A percentile compares a stretch with the other conserved stretches of the same genome.
These are phyloP conservation scores for Ormyrus thymus DNA, from an alignment of 2,888 invertebrate species.

Conservation along the genomic window DNA sequence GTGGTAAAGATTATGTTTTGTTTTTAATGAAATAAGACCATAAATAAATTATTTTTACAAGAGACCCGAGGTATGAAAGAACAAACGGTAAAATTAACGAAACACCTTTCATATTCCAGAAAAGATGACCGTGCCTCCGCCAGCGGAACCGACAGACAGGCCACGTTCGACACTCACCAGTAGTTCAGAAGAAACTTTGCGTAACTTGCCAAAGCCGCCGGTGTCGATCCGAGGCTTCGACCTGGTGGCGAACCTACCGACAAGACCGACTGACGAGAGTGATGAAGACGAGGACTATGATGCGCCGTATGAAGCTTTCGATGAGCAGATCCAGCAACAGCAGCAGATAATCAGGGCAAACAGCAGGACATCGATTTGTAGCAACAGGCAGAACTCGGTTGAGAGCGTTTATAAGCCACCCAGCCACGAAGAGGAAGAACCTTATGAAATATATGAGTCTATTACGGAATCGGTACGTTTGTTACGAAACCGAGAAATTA, in stretches of 20 bases:
- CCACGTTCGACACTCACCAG: conserved; percentile 24
- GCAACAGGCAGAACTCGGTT: conserved; percentile 63
- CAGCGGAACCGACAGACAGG: conserved; percentile 56
- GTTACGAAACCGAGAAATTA: background rate
- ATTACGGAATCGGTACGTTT: conserved; percentile 68
- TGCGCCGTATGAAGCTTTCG: conserved; percentile 66
- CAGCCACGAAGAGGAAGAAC: conserved; percentile 67
- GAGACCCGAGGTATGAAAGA: too few species aligned
- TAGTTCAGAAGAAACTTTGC: conserved; percentile 45
- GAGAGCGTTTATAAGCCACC: conserved; percentile 68
- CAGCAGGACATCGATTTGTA: conserved; percentile 66
- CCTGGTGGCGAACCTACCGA: conserved; percentile 69
- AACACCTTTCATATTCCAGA: conserved; percentile 1
- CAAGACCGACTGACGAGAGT: conserved; percentile 64
- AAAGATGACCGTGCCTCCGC: conserved; percentile 61
- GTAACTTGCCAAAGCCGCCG: conserved; percentile 61
- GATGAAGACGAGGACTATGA: conserved; percentile 70
- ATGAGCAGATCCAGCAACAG: conserved; percentile 65
- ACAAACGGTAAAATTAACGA: too few species aligned
- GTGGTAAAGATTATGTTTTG: too few species aligned
- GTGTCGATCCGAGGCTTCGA: conserved; percentile 65
- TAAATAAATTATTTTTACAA: too few species aligned
- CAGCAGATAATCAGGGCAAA: conserved; percentile 60
- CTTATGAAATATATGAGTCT: conserved; percentile 69
- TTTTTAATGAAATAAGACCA: too few species aligned